Evolutionary conservation across 2,888 invertebrate species (phyloP).

Genomic region (Tromatobia lineatoria): DNA sequence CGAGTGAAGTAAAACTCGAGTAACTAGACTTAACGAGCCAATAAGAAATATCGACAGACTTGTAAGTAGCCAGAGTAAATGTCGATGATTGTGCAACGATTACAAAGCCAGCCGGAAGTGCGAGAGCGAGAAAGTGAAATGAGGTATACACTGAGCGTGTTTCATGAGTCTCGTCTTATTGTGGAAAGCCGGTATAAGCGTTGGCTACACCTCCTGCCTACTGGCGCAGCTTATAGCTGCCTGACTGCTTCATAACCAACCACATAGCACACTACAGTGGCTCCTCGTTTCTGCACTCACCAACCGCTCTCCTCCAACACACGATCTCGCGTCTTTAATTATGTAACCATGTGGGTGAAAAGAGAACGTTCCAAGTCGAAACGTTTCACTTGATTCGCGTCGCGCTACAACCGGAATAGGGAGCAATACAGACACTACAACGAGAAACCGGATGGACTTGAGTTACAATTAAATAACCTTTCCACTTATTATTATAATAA

Average conservation of each 20-base stretch:
- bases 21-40: neutral
- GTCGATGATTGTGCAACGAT: constrained; percentile 50
- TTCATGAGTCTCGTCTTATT: constrained; percentile 37
- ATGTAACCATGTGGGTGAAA: constrained; percentile 69
- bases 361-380: constrained; percentile 68
- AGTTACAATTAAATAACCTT: neutral
- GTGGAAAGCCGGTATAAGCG: constrained; percentile 26
- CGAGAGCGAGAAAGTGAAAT: constrained; percentile 58
- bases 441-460: constrained; percentile 63
- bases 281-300: neutral
- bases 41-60: constrained; percentile 20
- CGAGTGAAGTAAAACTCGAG: neutral
- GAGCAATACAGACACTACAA: constrained; percentile 7
- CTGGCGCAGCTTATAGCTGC: constrained; percentile 36
- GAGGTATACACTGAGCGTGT: constrained; percentile 19
- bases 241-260: constrained; percentile 54
- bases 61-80: neutral
- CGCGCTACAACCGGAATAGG: neutral
- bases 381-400: constrained; percentile 43
- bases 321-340: constrained; percentile 57
- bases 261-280: neutral
- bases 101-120: constrained; percentile 56
- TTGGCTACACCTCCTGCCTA: neutral
- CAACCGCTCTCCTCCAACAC: constrained; percentile 10
- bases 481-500: constrained; percentile 1